A percentile compares a stretch with the other conserved stretches of the same genome.
phyloP scores from a whole-genome alignment of 2,113 vertebrate genomes.

The Cyprinodon brontotheroides region DNA sequence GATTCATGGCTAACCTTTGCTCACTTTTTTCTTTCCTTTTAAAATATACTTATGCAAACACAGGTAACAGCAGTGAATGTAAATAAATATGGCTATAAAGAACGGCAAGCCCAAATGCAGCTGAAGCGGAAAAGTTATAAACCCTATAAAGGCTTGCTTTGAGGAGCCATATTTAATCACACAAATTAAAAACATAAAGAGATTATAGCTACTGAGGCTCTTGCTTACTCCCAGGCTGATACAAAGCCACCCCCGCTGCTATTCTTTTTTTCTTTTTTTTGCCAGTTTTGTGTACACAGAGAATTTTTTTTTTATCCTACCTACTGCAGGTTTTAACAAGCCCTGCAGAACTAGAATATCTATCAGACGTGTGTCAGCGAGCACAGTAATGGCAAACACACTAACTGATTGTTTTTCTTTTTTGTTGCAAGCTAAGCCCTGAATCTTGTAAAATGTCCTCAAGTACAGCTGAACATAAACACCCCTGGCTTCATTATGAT shows the following conservation, averaged over 20 bases:
- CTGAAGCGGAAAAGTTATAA: constrained; percentile 21
- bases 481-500: constrained; percentile 21
- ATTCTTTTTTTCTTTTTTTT: constrained; percentile 16
- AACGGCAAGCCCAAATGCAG: background rate
- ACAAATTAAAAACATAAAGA: constrained; percentile 61
- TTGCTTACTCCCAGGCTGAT: constrained; percentile 37
- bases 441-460: constrained; percentile 20
- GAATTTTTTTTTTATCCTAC: constrained; percentile 14
- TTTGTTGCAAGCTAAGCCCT: constrained; percentile 13
- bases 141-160: constrained; percentile 54
- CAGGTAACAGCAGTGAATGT: background rate
- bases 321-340: constrained; percentile 21
- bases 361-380: constrained; percentile 7
- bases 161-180: constrained; percentile 58
- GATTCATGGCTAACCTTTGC: background rate
- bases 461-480: constrained; percentile 2
- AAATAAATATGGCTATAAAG: background rate
- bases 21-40: background rate
- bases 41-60: background rate
- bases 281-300: constrained; percentile 13
- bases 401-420: background rate
- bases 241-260: constrained; percentile 5
- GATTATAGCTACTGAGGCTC: constrained; percentile 48
- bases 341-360: constrained; percentile 1
- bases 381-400: constrained; percentile 16